Evolutionary conservation across 2,113 vertebrate species (phyloP), one percentile per base, ranked within the genome.

Genomic region (Laticauda colubrina): DNA sequence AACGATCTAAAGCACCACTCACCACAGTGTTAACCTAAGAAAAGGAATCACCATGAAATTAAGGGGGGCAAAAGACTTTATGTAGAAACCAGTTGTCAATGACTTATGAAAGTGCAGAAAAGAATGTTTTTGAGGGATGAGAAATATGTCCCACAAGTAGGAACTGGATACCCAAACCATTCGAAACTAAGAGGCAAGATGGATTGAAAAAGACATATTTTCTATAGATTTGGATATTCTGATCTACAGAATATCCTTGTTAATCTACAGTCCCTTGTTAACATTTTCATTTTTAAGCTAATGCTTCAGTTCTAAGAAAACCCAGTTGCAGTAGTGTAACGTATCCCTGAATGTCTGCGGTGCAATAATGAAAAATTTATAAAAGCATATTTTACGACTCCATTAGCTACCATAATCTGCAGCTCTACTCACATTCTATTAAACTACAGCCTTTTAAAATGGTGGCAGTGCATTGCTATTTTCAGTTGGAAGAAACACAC

Each of bases 11-110:
- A 24, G 99, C 99, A 0, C 99, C 99, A 4, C 99, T 99, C 92
- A 99, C 99, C 45, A 99, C 99, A 0, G 99, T 99, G 93, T 99
- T 99, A 92, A 99, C 99, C 99, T 99, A 94, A 2, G 90, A 94
- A 86, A 43, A 89, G 6, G 94, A 92, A 48, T 85, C 92, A 92
- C 0, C 2, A 29, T 75, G 56, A 94, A 51, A 93, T n/a, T 86
- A 61, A 69, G 0, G 15, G 0, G 3, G 0, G 29, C 43, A 89
- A 75, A 0, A 0, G 4, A 34, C 10, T 9, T 85, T 0, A 56
- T 9, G 26, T 55, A 90, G 91, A 53, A 0, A 20, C 48, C 55
- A 9, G 0, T 7, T 26, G 43, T 3, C 0, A 55, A 87, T 0
- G 21, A 59, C 6, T 75, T 92, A 29, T 34, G 10, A 53, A 45